Evolutionary conservation across 2,797 vertebrate genomes (phyloP).

Genomic region (Sylvilagus floridanus): DNA sequence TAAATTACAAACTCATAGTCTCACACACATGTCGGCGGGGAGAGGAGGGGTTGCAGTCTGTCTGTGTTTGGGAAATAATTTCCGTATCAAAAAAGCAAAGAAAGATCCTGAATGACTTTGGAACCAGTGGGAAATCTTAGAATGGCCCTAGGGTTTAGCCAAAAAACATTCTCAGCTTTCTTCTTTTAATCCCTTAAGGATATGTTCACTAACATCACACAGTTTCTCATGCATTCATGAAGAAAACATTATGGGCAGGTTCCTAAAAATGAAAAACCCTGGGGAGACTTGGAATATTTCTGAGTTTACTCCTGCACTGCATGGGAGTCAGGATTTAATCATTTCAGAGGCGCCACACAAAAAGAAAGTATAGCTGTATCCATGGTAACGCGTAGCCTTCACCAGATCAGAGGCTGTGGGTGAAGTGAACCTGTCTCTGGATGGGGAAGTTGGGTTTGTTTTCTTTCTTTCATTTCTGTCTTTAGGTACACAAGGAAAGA

Average conservation of each 20-base stretch:
- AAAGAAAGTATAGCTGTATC: slow-evolving; percentile 84
- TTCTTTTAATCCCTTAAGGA: slow-evolving; percentile 47
- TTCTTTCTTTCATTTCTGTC: slow-evolving; percentile 77
- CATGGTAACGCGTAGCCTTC: slow-evolving; percentile 84
- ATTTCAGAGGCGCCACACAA: slow-evolving; percentile 84
- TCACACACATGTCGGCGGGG: neutral
- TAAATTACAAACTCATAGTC: neutral
- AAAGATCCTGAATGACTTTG: slow-evolving; percentile 65
- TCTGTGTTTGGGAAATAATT: neutral
- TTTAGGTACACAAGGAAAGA: slow-evolving; percentile 64
- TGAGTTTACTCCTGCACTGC: slow-evolving; percentile 54
- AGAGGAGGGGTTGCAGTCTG: neutral
- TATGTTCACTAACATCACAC: slow-evolving; percentile 53
- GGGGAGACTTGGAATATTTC: slow-evolving; percentile 71
- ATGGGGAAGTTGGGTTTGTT: slow-evolving; percentile 8
- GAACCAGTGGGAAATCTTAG: slow-evolving; percentile 46
- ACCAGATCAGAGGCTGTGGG: slow-evolving; percentile 81
- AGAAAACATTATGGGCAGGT: slow-evolving; percentile 48
- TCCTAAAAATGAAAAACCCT: slow-evolving; percentile 77
- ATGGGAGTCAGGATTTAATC: slow-evolving; percentile 82
- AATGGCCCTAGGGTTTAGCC: slow-evolving; percentile 60
- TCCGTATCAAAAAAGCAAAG: slow-evolving; percentile 48
- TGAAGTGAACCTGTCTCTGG: slow-evolving; percentile 81
- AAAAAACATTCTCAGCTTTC: slow-evolving; percentile 45
- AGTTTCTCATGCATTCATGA: slow-evolving; percentile 44